Evolutionary conservation across 2,888 invertebrate genomes (phyloP), one percentile per base, ranked within the genome.

Genomic region (Nomada hirtipes): DNA sequence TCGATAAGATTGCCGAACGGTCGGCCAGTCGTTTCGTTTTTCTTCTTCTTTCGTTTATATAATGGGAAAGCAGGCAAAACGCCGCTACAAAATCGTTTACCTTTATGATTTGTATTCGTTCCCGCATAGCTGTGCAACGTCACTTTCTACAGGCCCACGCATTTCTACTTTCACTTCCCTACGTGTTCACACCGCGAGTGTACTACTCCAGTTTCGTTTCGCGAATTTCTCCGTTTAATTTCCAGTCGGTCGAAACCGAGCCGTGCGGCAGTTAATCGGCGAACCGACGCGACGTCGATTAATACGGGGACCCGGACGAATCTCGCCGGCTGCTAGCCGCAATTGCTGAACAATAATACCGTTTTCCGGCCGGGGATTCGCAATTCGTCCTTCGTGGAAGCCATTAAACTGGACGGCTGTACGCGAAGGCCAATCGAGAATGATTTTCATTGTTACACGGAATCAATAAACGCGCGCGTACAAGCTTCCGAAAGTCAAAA

Each of bases 81-180:
- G 52, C 36, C 15, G 57, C 13, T 0, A 13, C 55, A 29, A 18
- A 53, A 57, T 29, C 29, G 69, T 57, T 63, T 57, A 36, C 64
- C 63, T 59, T 82, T 85, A 74, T 74, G 69, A 78, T 77, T 82
- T 63, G 79, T 79, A 75, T 79, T 79, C 71, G 76, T 76, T 77
- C 75, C 82, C 82, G 79, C 85, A 61, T 71, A 85, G 79, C 79
- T 82, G 79, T 79, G 70, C 83, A 84, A 85, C 79, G 79, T 85
- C 82, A 75, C 85, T 85, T 85, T 85, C 84, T 85, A 85, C 76
- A 72, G 65, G 73, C 69, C 63, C 65, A 72, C 36, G 65, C 85
- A 82, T 79, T 84, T 76, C 81, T 82, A 72, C 85, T 85, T 85
- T 85, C 85, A 82, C 85, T 77, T 84, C 64, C 78, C 76, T 55